phyloP scores from a whole-genome alignment of 2,113 vertebrate genomes.

The Seriola rivoliana region DNA sequence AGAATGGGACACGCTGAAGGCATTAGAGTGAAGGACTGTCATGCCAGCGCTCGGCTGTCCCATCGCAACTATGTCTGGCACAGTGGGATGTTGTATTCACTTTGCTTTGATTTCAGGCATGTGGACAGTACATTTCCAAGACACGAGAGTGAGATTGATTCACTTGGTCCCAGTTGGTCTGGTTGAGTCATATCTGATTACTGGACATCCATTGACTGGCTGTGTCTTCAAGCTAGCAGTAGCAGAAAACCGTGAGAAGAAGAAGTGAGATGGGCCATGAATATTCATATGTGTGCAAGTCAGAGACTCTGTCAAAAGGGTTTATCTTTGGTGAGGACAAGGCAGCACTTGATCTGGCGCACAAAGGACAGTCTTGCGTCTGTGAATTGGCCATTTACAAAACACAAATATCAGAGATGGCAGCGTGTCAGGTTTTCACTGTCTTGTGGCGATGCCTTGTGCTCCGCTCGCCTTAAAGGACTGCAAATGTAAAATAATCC shows the following conservation, averaged over 20 bases:
- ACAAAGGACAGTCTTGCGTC: conserved; percentile 48
- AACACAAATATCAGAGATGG: conserved; percentile 32
- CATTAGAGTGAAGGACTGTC: conserved; percentile 32
- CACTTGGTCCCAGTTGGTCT: conserved; percentile 4
- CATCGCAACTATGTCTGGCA: conserved; percentile 11
- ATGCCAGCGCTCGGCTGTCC: neutral
- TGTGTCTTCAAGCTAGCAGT: conserved; percentile 6
- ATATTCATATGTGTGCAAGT: conserved; percentile 53
- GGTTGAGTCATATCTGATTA: conserved; percentile 55
- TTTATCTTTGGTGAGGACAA: conserved; percentile 51
- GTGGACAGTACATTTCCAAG: conserved; percentile 20
- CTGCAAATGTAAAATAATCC: conserved; percentile 25
- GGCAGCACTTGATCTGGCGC: conserved; percentile 26
- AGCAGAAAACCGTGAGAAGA: conserved; percentile 14
- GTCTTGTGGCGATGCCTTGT: conserved; percentile 23
- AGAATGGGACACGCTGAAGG: conserved; percentile 13
- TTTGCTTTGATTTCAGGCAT: conserved; percentile 46
- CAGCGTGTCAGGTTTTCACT: conserved; percentile 35
- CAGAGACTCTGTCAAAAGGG: conserved; percentile 47
- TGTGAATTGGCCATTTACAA: conserved; percentile 50
- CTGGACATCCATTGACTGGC: conserved; percentile 43
- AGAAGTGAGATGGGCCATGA: conserved; percentile 35
- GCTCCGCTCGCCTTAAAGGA: conserved; percentile 27
- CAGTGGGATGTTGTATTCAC: neutral
- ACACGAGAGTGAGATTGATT: conserved; percentile 35